Percentiles rank a stretch among this genome's conserved stretches.
Evolutionary conservation across 2,797 vertebrate species (phyloP).

Genomic region (Pseudocheirus occidentalis): DNA sequence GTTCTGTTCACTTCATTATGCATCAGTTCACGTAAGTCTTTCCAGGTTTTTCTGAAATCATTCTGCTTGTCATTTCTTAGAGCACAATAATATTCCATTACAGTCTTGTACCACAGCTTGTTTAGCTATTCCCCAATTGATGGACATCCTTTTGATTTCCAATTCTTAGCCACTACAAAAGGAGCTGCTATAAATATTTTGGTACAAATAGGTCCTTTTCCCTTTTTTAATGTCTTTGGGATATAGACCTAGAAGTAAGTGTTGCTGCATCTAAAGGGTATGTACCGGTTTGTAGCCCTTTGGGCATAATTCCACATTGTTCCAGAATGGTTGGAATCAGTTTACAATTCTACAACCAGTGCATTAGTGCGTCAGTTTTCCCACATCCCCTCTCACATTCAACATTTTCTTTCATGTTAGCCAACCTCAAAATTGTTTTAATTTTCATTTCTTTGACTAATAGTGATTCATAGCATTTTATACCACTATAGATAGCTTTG

Average conservation of each 20-base stretch:
- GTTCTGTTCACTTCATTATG: neutral
- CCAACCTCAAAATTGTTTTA: no score
- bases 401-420: neutral
- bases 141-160: neutral
- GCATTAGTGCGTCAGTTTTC: neutral
- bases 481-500: neutral
- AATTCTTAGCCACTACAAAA: neutral
- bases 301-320: neutral
- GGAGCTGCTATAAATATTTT: neutral
- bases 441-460: no score
- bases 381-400: neutral
- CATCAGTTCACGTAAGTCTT: neutral
- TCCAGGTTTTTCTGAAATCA: neutral
- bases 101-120: neutral
- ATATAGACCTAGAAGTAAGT: neutral
- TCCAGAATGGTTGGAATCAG: neutral
- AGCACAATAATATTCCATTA: neutral
- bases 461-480: neutral
- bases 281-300: neutral
- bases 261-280: neutral
- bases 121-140: neutral
- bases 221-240: neutral
- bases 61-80: neutral
- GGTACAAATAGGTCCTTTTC: neutral
- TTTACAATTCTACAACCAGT: neutral